Evolutionary conservation across 2,888 invertebrate genomes (phyloP), one percentile per base, ranked within the genome.

Genomic region (Athetis lepigone): DNA sequence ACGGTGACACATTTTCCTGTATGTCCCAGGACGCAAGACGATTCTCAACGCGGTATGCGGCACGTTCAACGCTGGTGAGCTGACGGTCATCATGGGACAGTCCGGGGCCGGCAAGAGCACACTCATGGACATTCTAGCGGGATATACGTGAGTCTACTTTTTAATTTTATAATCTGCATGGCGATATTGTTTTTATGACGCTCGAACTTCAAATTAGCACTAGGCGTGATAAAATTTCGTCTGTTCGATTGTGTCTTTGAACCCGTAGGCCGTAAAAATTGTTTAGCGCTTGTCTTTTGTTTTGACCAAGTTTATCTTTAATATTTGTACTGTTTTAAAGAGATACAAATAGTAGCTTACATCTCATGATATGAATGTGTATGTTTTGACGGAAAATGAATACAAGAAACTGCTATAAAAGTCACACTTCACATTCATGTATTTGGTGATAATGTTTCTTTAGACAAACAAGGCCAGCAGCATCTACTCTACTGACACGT

Each of bases 101-200:
- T 97, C 98, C 0, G 98, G 98, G 13, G 98, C 97, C 9, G 98
- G 98, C 60, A 98, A 98, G 93, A 97, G 98, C 70, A 97, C 98
- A 2, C 96, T 98, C 66, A 97, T 98, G 96, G 98, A 98, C 90
- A 97, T 98, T 82, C 94, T 98, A 73, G 97, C 98, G 36, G 98
- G 98, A 80, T 98, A 98, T 92, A 97, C 97, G 98, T 98, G 95
- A 96, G 96, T 95, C 43, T 62, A 77, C 21, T 54, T 72, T 43
- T 66, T 55, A 65, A 67, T 62, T 29, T 54, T 64, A 51, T 29
- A 21, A 62, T 62, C 62, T 61, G 9, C 21, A 70, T 36, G 23
- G 8, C 19, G 64, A 64, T 51, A 36, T 39, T 45, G 50, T 66
- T 45, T 21, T 40, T 68, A 61, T 37, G 5, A 39, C 16, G 27